Base-by-base conservation (phyloP, 1,140 invertebrate genomes). In the Nasonia vitripennis region DNA sequence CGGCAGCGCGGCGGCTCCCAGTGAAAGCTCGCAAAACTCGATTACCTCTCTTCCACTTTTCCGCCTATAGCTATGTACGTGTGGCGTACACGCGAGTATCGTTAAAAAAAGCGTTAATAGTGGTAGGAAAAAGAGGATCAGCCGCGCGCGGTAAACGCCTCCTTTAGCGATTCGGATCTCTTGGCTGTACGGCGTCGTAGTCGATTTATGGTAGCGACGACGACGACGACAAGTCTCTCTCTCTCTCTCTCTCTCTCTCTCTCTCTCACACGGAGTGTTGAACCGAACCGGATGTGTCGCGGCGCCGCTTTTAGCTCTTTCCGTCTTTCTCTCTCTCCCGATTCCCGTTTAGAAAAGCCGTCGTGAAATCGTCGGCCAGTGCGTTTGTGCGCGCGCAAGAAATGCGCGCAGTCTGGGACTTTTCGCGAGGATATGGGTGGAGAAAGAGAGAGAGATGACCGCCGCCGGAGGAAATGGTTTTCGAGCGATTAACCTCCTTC, bases 261-360 rank as follows among this genome's bases (percentile, higher is more conserved):
- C 41, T 45, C 2, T 51, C 48, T 51, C 48, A n/a, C 55, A 20
- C 17, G 55, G 20, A 62, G 55, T 62, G 55, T 62, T 62, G 55
- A 62, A 62, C 31, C 20, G 67, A 83, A 83, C 71, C 71, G 81
- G 81, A 75, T 83, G 51, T 75, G 48, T 75, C 45, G 27, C 34
- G 74, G 37, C 34, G 20, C 67, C 41, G 20, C 34, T 80, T 80
- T 80, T 80, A 68, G 78, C 67, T 80, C 34, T 68, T 12, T 62
- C 17, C 34, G 10, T 31, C 78, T 79, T 20, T n/a, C 14, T 62
- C 20, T 62, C 55, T 55, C 51, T 62, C 55, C 17, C 6, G n/a
- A 51, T 81, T 81, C 81, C 34, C 34, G 81, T 83, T 83, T 83
- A 83, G 81, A 83, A 83, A 83, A 83, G 31, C 55, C 23, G 73